phyloP scores from a whole-genome alignment of 2,888 invertebrate genomes.

The Thera obeliscata region DNA sequence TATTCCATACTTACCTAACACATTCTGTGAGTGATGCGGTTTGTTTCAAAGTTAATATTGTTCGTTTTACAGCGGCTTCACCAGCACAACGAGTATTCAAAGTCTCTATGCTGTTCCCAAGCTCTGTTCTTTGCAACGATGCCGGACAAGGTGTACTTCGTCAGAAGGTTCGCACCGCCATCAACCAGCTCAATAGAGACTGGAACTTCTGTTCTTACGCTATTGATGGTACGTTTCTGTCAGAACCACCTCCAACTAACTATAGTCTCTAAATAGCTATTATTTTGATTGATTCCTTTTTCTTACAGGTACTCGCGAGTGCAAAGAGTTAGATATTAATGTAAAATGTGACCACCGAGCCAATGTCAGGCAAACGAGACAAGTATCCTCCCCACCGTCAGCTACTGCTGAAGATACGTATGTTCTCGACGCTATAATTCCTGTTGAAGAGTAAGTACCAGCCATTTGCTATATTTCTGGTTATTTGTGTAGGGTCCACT shows the following conservation, averaged over 20 bases:
- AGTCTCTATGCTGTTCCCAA: slow-evolving; percentile 97
- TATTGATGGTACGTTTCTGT: slow-evolving; percentile 87
- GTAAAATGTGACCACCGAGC: slow-evolving; percentile 95
- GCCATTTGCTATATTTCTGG: slow-evolving; percentile 6
- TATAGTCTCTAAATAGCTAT: neutral
- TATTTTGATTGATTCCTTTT: slow-evolving; percentile 4
- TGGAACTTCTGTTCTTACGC: slow-evolving; percentile 99
- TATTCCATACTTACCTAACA: neutral
- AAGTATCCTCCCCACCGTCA: slow-evolving; percentile 79
- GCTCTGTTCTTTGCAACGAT: slow-evolving; percentile 97
- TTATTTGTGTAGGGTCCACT: slow-evolving; percentile 12
- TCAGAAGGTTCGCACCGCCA: slow-evolving; percentile 94
- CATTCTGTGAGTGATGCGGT: neutral
- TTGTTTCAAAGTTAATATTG: neutral
- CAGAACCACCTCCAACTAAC: neutral
- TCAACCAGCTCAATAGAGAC: slow-evolving; percentile 95
- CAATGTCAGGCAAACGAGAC: slow-evolving; percentile 86
- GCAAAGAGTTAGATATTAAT: slow-evolving; percentile 95
- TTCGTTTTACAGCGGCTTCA: slow-evolving; percentile 86
- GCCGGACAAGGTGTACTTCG: slow-evolving; percentile 96
- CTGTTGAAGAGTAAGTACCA: slow-evolving; percentile 92
- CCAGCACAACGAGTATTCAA: slow-evolving; percentile 98
- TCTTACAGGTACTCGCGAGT: slow-evolving; percentile 89
- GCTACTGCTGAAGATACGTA: slow-evolving; percentile 91
- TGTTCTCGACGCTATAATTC: slow-evolving; percentile 91